Conservation (phyloP, 2,888 invertebrate genomes). For the Leuctra nigra region DNA sequence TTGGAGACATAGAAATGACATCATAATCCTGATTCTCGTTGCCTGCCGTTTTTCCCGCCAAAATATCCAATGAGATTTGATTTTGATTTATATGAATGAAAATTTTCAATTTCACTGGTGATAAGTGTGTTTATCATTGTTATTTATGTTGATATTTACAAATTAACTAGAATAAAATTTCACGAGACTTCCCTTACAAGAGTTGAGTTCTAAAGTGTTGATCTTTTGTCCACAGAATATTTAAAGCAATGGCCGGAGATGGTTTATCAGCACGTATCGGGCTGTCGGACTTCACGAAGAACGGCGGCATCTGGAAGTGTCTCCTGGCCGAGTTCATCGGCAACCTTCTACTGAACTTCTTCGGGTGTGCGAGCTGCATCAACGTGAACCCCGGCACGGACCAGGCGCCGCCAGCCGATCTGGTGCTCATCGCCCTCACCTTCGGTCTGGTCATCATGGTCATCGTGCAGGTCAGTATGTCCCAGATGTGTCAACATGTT, state of each 20-base stretch:
- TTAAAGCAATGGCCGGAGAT: not conserved
- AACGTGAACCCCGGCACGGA: conserved; percentile 43
- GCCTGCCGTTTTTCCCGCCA: too few relatives aligned
- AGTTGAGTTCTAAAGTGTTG: too few relatives aligned
- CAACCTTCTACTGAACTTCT: conserved; percentile 77
- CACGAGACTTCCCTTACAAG: too few relatives aligned
- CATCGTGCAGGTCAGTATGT: conserved; percentile 60
- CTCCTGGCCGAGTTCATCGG: conserved; percentile 84
- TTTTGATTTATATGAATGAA: too few relatives aligned
- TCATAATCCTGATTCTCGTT: too few relatives aligned
- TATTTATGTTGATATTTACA: too few relatives aligned
- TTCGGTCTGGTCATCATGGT: conserved; percentile 84
- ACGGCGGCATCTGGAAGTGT: conserved; percentile 67
- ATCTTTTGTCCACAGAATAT: not conserved
- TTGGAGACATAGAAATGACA: too few relatives aligned
- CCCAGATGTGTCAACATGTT: too few relatives aligned
- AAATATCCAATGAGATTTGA: too few relatives aligned
- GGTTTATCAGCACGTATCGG: conserved; percentile 28
- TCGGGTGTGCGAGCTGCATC: conserved; percentile 78
- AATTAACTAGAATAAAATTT: too few relatives aligned
- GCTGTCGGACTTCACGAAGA: conserved; percentile 38
- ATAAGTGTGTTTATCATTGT: too few relatives aligned
- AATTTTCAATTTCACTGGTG: too few relatives aligned
- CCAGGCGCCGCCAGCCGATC: conserved; percentile 36
- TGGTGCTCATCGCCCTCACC: conserved; percentile 69